A percentile compares a stretch with the other conserved stretches of the same genome.
Conservation (phyloP, 2,797 vertebrate species). For the Hypotaenidia philippensis region DNA sequence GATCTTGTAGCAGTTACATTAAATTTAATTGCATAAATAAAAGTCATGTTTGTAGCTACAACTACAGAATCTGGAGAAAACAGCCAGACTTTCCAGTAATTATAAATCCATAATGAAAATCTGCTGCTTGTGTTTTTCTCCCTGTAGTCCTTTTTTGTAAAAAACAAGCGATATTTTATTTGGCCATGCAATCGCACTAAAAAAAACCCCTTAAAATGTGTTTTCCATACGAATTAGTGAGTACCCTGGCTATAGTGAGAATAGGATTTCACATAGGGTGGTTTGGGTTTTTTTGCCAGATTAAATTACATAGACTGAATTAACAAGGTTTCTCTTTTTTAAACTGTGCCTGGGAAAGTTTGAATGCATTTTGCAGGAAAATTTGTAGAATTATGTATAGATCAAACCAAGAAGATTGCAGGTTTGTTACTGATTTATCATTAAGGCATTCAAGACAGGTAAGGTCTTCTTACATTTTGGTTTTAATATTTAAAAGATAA, state of each 20-base stretch:
- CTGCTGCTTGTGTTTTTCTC: neutral
- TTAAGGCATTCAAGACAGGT: neutral
- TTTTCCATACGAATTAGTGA: neutral
- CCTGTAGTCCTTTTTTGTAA: neutral
- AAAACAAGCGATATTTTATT: neutral
- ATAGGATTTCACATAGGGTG: neutral
- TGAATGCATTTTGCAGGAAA: neutral
- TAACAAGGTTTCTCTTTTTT: neutral
- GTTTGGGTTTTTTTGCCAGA: neutral
- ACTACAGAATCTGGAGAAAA: neutral
- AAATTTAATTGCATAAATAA: neutral
- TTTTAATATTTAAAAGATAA: neutral
- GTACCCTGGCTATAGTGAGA: neutral
- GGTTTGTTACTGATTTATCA: neutral
- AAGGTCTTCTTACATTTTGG: neutral
- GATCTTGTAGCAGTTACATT: neutral
- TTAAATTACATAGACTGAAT: neutral
- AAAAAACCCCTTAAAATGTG: neutral
- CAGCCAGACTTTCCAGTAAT: neutral
- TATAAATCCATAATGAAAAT: neutral
- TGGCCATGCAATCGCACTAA: neutral
- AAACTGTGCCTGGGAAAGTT: neutral
- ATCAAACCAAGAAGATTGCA: neutral
- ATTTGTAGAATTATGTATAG: neutral
- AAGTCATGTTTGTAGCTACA: neutral